Conservation (phyloP, 2,888 invertebrate genomes). For the Leucophora obtusa region DNA sequence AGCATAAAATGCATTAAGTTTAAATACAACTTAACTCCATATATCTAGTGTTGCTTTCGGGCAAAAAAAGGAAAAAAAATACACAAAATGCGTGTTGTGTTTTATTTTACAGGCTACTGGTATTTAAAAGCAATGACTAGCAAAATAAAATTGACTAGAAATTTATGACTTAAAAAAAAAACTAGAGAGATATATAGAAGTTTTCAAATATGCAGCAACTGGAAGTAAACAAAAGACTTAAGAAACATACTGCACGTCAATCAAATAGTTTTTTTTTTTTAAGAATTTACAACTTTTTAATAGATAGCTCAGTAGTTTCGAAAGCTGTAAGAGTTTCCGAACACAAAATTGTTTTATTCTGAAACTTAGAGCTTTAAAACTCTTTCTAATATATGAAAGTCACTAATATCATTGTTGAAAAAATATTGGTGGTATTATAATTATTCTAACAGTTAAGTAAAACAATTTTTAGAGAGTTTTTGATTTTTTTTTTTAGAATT, state of each 20-base stretch:
- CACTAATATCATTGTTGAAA: too few species aligned
- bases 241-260: constrained; percentile 11
- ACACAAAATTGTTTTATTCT: too few species aligned
- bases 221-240: constrained; percentile 34
- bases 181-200: constrained; percentile 15
- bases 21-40: constrained; percentile 2
- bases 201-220: neutral
- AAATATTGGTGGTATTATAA: too few species aligned
- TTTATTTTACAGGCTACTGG: constrained; percentile 51
- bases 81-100: constrained; percentile 25
- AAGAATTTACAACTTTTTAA: too few species aligned
- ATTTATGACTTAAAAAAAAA: constrained; percentile 3
- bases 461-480: too few species aligned
- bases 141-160: constrained; percentile 3
- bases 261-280: too few species aligned
- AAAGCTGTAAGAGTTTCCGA: too few species aligned
- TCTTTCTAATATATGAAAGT: too few species aligned
- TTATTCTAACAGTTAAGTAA: too few species aligned
- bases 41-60: neutral
- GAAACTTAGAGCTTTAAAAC: too few species aligned
- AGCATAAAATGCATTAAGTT: neutral
- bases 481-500: too few species aligned
- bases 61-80: constrained; percentile 7
- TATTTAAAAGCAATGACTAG: constrained; percentile 36
- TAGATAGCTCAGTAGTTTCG: too few species aligned